Evolutionary conservation across 1,140 invertebrate genomes (phyloP).

Genomic region (Proales similis): DNA sequence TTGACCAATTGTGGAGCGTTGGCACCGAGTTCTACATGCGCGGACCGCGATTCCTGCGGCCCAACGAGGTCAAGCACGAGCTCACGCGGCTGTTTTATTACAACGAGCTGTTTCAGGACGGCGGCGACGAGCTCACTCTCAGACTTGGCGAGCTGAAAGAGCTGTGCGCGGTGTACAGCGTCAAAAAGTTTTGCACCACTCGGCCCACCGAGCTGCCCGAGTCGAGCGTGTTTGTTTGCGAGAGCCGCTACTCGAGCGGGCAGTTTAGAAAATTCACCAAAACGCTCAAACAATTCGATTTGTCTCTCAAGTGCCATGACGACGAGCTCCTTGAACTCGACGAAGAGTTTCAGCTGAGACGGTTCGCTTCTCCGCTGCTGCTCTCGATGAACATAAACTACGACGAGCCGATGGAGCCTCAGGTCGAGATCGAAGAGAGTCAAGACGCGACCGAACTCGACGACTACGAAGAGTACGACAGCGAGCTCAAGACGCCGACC

Average conservation of each 20-base stretch:
- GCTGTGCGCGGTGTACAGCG: background rate
- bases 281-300: constrained; percentile 1
- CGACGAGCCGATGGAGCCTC: background rate
- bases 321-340: constrained; percentile 9
- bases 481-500: constrained; percentile 3
- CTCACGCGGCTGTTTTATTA: constrained; percentile 74
- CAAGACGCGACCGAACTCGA: constrained; percentile 1
- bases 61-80: constrained; percentile 71
- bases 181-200: background rate
- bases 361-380: constrained; percentile 4
- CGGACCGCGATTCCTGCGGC: constrained; percentile 82
- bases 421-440: constrained; percentile 5
- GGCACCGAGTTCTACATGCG: constrained; percentile 70
- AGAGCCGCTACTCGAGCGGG: background rate
- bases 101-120: constrained; percentile 71
- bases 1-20: constrained; percentile 6
- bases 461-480: constrained; percentile 7
- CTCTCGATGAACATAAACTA: constrained; percentile 3
- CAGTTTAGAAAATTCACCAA: constrained; percentile 33
- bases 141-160: background rate
- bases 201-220: background rate
- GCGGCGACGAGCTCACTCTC: constrained; percentile 1
- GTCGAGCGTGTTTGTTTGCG: constrained; percentile 3
- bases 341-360: background rate
- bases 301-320: constrained; percentile 10